phyloP scores from a whole-genome alignment of 2,888 invertebrate species.

The Tenthredo amoena region DNA sequence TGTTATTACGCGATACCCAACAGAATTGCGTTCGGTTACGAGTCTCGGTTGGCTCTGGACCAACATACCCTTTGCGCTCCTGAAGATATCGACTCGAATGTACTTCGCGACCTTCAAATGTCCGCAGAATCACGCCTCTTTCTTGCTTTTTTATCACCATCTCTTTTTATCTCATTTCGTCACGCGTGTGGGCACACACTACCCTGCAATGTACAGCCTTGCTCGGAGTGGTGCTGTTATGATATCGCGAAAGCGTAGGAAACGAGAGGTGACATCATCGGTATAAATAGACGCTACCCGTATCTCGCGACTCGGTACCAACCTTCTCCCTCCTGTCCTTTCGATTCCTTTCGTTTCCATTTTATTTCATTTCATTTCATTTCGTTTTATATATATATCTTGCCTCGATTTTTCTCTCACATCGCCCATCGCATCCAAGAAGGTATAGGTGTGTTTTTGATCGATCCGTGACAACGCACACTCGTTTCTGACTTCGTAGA shows the following conservation, averaged over 20 bases:
- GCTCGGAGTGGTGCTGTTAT: slow-evolving; percentile 45
- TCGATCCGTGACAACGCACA: slow-evolving; percentile 22
- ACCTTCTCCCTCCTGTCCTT: slow-evolving; percentile 7
- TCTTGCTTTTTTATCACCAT: background rate
- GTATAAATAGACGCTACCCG: slow-evolving; percentile 76
- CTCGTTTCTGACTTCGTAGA: slow-evolving; percentile 21
- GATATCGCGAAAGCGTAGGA: slow-evolving; percentile 75
- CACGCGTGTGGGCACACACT: slow-evolving; percentile 40
- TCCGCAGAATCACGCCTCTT: background rate
- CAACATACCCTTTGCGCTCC: background rate
- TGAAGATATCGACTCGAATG: background rate
- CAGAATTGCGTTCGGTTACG: background rate
- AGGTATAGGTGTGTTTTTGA: slow-evolving; percentile 4
- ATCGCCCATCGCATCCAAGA: slow-evolving; percentile 55
- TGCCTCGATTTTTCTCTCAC: slow-evolving; percentile 39
- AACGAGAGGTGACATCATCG: slow-evolving; percentile 76
- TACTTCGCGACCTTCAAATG: slow-evolving; percentile 31
- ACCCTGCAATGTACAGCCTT: slow-evolving; percentile 28
- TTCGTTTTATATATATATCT: slow-evolving; percentile 11
- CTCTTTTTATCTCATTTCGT: background rate
- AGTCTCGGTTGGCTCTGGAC: background rate
- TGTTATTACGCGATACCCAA: slow-evolving; percentile 28
- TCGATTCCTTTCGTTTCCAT: background rate
- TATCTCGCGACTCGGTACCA: slow-evolving; percentile 62
- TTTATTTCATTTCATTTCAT: slow-evolving; percentile 8